phyloP scores from a whole-genome alignment of 30 jellyfish, hydroid and myxozoan species.

The Hydractinia symbiolongicarpus region DNA sequence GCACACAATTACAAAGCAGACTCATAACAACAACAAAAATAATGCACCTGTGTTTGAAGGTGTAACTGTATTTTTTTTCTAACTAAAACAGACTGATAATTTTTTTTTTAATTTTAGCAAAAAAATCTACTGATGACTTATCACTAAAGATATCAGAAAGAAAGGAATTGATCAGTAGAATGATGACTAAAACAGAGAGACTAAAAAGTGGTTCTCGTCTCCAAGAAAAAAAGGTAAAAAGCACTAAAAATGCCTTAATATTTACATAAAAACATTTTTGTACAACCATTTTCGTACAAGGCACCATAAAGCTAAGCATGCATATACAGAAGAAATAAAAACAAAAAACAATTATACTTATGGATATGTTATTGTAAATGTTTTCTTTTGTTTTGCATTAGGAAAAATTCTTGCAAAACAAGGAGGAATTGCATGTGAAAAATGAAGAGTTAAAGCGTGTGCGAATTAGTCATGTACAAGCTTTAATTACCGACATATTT shows the following conservation, averaged over 20 bases:
- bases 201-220: background rate
- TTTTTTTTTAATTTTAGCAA: background rate
- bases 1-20: too few relatives aligned
- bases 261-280: background rate
- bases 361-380: background rate
- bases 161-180: background rate
- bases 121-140: background rate
- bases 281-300: background rate
- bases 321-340: background rate
- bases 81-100: background rate
- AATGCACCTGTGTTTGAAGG: too few relatives aligned
- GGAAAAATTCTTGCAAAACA: slow-evolving; percentile 17
- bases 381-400: background rate
- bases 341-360: background rate
- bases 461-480: slow-evolving; percentile 31
- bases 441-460: slow-evolving; percentile 18
- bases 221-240: slow-evolving; percentile 11
- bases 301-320: background rate
- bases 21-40: too few relatives aligned
- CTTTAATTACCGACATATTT: slow-evolving; percentile 48
- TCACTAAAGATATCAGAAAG: background rate
- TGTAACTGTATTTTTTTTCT: background rate
- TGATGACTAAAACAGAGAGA: background rate
- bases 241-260: background rate
- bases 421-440: slow-evolving; percentile 1